phyloP scores from a whole-genome alignment of 37 sponge, comb jelly and placozoan species.

The Ephydatia muelleri region DNA sequence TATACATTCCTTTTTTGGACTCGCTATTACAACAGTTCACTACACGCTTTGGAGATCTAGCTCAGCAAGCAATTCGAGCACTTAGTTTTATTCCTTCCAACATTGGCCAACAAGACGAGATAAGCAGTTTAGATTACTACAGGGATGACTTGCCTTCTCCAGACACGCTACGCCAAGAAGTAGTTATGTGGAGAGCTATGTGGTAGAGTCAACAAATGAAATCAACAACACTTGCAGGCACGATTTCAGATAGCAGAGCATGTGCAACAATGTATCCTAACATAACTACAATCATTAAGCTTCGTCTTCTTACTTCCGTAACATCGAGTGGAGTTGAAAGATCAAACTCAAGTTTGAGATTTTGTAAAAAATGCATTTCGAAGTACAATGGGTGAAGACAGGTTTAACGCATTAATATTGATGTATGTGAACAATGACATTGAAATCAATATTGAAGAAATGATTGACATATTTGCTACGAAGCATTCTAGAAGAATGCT shows the following conservation, averaged over 20 bases:
- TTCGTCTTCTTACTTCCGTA: background rate
- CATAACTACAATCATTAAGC: background rate
- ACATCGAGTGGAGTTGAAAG: conserved; percentile 1
- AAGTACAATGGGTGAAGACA: background rate
- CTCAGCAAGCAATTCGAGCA: conserved; percentile 1
- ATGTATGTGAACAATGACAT: conserved; percentile 1
- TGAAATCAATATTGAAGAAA: conserved; percentile 1
- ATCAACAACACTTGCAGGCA: background rate
- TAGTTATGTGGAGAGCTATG: background rate
- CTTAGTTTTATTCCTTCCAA: background rate
- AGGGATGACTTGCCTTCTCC: background rate
- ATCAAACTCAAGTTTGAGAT: background rate
- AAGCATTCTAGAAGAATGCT: background rate
- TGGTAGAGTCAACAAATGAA: background rate
- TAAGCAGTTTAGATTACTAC: background rate
- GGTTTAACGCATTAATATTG: conserved; percentile 1
- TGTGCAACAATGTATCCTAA: conserved; percentile 1
- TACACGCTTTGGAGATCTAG: background rate
- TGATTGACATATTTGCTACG: background rate
- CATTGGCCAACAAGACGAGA: background rate
- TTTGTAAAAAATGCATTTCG: background rate
- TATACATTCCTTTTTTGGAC: background rate
- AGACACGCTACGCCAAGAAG: background rate
- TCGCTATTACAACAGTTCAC: background rate
- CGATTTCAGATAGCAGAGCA: background rate